Conservation (phyloP, 2,888 invertebrate genomes). For the Oscheius sp. region DNA sequence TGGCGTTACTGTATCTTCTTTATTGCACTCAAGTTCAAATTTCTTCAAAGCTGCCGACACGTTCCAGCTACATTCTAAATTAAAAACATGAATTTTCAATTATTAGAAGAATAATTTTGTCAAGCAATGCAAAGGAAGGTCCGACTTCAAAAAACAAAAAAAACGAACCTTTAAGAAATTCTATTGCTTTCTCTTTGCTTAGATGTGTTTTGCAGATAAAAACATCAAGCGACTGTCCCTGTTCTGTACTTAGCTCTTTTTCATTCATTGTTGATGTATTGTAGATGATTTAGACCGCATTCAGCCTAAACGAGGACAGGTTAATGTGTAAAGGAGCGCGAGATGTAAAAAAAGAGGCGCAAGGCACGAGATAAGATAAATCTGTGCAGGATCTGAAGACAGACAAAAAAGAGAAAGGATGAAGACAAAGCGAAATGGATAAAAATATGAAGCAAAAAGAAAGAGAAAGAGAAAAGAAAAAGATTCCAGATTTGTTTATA, state of each 20-base stretch:
- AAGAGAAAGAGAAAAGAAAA: too few relatives aligned
- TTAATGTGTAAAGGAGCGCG: background rate
- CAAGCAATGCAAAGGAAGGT: too few relatives aligned
- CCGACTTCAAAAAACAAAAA: background rate
- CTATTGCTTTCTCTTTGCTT: constrained; percentile 1
- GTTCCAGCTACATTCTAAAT: constrained; percentile 53
- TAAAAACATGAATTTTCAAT: too few relatives aligned
- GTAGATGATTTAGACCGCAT: background rate
- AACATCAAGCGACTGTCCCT: background rate
- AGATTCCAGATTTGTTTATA: too few relatives aligned
- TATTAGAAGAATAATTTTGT: too few relatives aligned
- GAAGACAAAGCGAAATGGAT: too few relatives aligned
- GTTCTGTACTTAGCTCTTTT: constrained; percentile 5
- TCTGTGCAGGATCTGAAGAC: background rate
- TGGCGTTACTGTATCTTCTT: constrained; percentile 32
- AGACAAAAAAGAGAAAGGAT: background rate
- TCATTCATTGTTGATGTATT: constrained; percentile 15
- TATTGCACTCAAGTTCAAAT: constrained; percentile 33
- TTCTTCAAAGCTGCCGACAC: constrained; percentile 38
- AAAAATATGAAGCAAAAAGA: too few relatives aligned
- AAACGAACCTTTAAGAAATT: constrained; percentile 3
- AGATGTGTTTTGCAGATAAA: constrained; percentile 9
- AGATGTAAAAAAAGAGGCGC: background rate
- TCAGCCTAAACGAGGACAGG: background rate
- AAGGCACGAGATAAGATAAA: constrained; percentile 5